Evolutionary conservation across 2,888 invertebrate species (phyloP).

Genomic region (Drosophila prolongata): DNA sequence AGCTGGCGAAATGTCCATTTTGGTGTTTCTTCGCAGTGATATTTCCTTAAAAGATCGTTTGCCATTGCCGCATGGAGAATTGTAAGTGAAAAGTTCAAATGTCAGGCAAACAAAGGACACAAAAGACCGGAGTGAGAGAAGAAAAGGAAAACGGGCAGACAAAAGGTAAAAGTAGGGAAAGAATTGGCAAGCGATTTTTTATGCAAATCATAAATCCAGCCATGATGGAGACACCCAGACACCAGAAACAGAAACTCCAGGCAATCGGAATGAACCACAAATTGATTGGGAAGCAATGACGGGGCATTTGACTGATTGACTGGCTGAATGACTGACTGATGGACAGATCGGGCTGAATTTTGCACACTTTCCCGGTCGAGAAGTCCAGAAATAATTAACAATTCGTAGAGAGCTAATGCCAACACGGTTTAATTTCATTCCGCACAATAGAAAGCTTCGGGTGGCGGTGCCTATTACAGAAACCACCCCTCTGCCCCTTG

Average conservation of each 20-base stretch:
- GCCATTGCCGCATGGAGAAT: slow-evolving; percentile 38
- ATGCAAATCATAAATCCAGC: slow-evolving; percentile 80
- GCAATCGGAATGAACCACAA: slow-evolving; percentile 56
- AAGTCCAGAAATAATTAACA: slow-evolving; percentile 64
- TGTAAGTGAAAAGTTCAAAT: slow-evolving; percentile 50
- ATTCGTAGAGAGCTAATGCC: slow-evolving; percentile 62
- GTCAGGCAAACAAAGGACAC: slow-evolving; percentile 82
- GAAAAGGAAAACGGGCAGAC: slow-evolving; percentile 57
- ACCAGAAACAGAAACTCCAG: slow-evolving; percentile 10
- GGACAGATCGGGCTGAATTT: slow-evolving; percentile 56
- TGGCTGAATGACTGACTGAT: slow-evolving; percentile 33
- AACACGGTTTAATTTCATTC: slow-evolving; percentile 76
- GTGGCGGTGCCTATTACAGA: slow-evolving; percentile 65
- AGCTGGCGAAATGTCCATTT: slow-evolving; percentile 80
- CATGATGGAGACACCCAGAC: slow-evolving; percentile 55
- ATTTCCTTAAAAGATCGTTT: slow-evolving; percentile 66
- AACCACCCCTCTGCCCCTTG: slow-evolving; percentile 19
- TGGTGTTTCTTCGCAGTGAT: slow-evolving; percentile 46
- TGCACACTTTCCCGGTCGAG: slow-evolving; percentile 69
- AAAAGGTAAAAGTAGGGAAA: slow-evolving; percentile 77
- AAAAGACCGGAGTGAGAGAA: slow-evolving; percentile 19
- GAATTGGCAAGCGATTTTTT: slow-evolving; percentile 74
- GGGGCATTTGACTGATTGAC: slow-evolving; percentile 70
- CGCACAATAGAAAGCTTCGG: slow-evolving; percentile 73
- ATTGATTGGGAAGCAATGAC: slow-evolving; percentile 73